Base-by-base conservation (phyloP, 2,888 invertebrate genomes). In the Leptopilina drosophilae region DNA sequence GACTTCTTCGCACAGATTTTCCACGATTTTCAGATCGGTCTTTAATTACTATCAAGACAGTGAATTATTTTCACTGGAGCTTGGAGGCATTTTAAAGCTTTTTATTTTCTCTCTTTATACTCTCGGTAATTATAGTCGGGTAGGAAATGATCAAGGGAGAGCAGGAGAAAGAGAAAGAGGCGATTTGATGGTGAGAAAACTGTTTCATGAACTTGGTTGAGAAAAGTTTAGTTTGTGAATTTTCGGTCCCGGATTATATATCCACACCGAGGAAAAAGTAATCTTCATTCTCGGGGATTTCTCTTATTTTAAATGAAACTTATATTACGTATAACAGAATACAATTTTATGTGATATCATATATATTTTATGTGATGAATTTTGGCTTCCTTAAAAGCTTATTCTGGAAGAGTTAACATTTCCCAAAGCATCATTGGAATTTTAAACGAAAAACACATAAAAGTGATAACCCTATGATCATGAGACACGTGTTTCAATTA, bases 1-100 rank as follows among this genome's bases (percentile, higher is more conserved):
- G 11, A 53, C 46, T 49, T 49, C 12, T n/a, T 49, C 9, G n/a
- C n/a, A 15, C 12, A 53, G 56, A 56, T 73, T 69, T 69, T 53
- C 7, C 53, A 20, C 46, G 69, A 67, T 46, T 20, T 73, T 9
- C 14, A 73, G 49, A 73, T 53, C 56, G 56, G 69, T n/a, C 33
- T 53, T 73, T 73, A 73, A 73, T 73, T 73, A 73, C 69, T 53
- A 20, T 26, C 56, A 53, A 26, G 69, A 73, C 49, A 73, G 69
- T 53, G 69, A 73, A n/a, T 56, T 73, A 73, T 73, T 73, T 73
- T 26, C 69, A 26, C 20, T 20, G 11, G 49, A 49, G 49, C 11
- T 9, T 9, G 49, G 49, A 12, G 49, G 11, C 42, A 42, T 42
- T 42, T 42, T 42, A 42, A 42, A 49, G 49, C 12, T 49, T 11